Conservation (phyloP, 2,888 invertebrate genomes). For the Agrotis puta region DNA sequence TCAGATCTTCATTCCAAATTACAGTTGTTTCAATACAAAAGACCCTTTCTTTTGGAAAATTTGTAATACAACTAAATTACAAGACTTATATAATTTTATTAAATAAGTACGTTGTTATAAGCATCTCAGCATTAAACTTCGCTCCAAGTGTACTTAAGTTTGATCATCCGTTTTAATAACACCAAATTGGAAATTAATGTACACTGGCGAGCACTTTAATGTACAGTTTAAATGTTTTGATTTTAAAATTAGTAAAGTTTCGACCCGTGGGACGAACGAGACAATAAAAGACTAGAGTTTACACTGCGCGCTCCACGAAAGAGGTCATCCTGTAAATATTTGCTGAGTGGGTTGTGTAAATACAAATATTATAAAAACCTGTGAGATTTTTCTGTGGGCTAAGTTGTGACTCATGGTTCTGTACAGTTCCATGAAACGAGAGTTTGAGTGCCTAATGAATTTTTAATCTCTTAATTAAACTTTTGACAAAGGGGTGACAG, state of each 20-base stretch:
- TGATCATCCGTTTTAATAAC: slow-evolving; percentile 61
- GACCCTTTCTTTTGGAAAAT: slow-evolving; percentile 26
- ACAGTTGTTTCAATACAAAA: slow-evolving; percentile 34
- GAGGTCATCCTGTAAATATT: slow-evolving; percentile 64
- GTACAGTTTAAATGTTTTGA: slow-evolving; percentile 59
- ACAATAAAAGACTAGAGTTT: slow-evolving; percentile 60
- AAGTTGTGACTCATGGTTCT: slow-evolving; percentile 49
- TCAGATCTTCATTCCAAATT: slow-evolving; percentile 16
- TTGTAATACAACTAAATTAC: slow-evolving; percentile 30
- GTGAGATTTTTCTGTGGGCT: slow-evolving; percentile 46
- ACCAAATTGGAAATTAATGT: slow-evolving; percentile 60
- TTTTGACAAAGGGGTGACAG: slow-evolving; percentile 21
- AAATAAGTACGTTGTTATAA: slow-evolving; percentile 31
- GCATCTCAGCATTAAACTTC: slow-evolving; percentile 42
- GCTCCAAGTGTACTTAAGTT: slow-evolving; percentile 54
- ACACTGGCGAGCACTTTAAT: slow-evolving; percentile 53
- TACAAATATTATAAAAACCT: slow-evolving; percentile 64
- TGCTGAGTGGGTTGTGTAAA: slow-evolving; percentile 56
- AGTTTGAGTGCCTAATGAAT: slow-evolving; percentile 39
- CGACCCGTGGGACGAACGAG: slow-evolving; percentile 42
- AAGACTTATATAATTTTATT: slow-evolving; percentile 43
- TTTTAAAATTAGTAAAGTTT: slow-evolving; percentile 64
- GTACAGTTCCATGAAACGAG: slow-evolving; percentile 26
- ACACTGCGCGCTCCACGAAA: slow-evolving; percentile 51
- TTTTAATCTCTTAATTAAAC: slow-evolving; percentile 48